phyloP scores from a whole-genome alignment of 2,797 vertebrate genomes.

The Gallinago nigripennis region DNA sequence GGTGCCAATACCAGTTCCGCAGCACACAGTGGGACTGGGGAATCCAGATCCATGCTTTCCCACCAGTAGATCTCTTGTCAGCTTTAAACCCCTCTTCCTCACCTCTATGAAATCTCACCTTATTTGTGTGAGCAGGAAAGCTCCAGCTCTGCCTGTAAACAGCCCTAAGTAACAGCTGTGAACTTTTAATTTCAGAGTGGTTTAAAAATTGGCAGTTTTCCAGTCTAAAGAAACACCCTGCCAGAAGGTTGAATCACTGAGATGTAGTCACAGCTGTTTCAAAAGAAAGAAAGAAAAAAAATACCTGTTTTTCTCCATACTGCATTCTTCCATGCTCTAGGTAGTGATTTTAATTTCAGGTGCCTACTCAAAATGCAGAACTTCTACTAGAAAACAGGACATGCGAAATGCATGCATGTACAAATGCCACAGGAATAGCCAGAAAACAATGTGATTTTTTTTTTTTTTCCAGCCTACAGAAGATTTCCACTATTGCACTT shows the following conservation, averaged over 20 bases:
- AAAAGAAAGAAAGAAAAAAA: not conserved
- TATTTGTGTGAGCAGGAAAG: not conserved
- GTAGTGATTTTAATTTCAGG: not conserved
- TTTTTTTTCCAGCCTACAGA: not conserved
- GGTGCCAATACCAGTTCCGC: not conserved
- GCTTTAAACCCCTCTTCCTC: not conserved
- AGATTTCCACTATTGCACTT: not conserved
- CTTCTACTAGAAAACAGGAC: not conserved
- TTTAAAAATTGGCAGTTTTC: not conserved
- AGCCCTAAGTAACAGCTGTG: not conserved
- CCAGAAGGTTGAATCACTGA: not conserved
- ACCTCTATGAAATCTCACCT: not conserved
- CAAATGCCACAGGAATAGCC: not conserved
- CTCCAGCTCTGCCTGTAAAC: not conserved
- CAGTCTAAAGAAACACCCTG: conserved; percentile 2
- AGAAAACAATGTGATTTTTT: not conserved
- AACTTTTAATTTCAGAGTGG: not conserved
- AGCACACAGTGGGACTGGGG: not conserved
- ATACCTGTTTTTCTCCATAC: not conserved
- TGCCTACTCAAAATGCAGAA: not conserved
- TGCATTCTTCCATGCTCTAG: not conserved
- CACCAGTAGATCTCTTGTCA: accelerated
- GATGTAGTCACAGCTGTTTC: not conserved
- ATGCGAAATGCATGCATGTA: not conserved
- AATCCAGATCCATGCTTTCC: not conserved